phyloP scores from a whole-genome alignment of 1,140 invertebrate genomes.

The Lepidurus couesii region DNA sequence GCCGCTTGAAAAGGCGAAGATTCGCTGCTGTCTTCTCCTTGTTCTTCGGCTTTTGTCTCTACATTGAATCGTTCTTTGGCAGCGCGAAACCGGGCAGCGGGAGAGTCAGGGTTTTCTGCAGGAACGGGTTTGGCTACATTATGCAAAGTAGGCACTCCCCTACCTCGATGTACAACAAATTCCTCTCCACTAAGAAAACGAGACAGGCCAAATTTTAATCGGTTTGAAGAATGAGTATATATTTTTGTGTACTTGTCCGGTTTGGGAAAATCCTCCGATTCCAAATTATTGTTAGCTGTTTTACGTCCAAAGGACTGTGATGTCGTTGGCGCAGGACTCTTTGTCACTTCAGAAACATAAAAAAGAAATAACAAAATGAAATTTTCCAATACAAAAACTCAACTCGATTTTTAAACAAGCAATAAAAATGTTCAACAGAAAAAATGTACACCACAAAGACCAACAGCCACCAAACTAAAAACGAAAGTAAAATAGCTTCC shows the following conservation, averaged over 20 bases:
- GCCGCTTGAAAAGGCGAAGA: slow-evolving; percentile 25
- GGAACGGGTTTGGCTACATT: slow-evolving; percentile 43
- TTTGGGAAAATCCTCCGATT: not conserved
- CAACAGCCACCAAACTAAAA: slow-evolving; percentile 3
- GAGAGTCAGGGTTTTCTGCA: slow-evolving; percentile 41
- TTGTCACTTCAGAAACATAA: not conserved
- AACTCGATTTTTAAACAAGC: not conserved
- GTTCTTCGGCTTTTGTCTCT: slow-evolving; percentile 59
- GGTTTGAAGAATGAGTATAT: no score
- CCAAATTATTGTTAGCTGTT: not conserved
- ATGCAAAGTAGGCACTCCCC: slow-evolving; percentile 68
- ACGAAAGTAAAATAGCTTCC: slow-evolving; percentile 18
- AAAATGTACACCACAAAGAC: not conserved
- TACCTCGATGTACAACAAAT: slow-evolving; percentile 72
- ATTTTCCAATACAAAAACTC: not conserved
- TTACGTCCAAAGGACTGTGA: not conserved
- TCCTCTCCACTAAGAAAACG: slow-evolving; percentile 47
- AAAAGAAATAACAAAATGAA: not conserved
- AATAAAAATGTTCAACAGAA: not conserved
- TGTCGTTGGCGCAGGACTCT: not conserved
- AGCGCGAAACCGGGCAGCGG: slow-evolving; percentile 48
- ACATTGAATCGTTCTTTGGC: slow-evolving; percentile 57
- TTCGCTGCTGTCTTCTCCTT: slow-evolving; percentile 47
- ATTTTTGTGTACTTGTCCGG: not conserved
- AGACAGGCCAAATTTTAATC: no score